Percentiles rank a stretch among this genome's conserved stretches.
Evolutionary conservation across 2,888 invertebrate species (phyloP).

Genomic region (Mamestra brassicae): DNA sequence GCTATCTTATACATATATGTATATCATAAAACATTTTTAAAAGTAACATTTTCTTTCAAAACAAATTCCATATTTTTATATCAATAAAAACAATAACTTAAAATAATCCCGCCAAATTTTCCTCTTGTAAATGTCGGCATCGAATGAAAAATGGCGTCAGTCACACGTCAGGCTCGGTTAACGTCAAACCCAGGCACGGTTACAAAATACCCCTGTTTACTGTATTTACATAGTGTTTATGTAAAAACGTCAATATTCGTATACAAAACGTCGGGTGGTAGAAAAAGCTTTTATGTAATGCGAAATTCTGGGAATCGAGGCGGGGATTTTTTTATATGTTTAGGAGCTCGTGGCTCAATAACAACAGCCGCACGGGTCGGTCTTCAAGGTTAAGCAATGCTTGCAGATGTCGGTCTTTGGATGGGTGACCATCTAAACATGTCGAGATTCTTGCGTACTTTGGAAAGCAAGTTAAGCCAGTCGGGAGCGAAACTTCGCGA

Average conservation of each 20-base stretch:
- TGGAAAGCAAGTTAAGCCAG: too few species aligned
- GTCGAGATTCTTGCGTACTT: too few species aligned
- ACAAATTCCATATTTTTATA: background rate
- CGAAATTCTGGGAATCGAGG: background rate
- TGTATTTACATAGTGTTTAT: constrained; percentile 15
- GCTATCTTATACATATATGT: too few species aligned
- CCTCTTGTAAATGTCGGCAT: background rate
- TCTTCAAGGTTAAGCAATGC: too few species aligned
- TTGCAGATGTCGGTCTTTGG: too few species aligned
- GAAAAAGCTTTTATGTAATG: background rate
- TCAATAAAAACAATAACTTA: constrained; percentile 4
- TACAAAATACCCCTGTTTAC: constrained; percentile 3
- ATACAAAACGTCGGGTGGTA: background rate
- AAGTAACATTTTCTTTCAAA: too few species aligned
- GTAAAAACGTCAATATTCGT: constrained; percentile 11
- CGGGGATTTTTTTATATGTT: background rate
- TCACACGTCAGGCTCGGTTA: constrained; percentile 36
- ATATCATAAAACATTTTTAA: too few species aligned
- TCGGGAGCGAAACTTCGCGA: too few species aligned
- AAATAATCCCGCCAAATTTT: constrained; percentile 1
- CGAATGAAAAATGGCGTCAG: constrained; percentile 48
- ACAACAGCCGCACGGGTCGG: too few species aligned
- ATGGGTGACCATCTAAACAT: too few species aligned
- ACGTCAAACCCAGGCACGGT: constrained; percentile 37
- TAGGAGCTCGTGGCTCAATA: too few species aligned